These are phyloP conservation scores for Akabosia matsudoensis DNA, from an alignment of 1,140 invertebrate species.

Conservation along the genomic window DNA sequence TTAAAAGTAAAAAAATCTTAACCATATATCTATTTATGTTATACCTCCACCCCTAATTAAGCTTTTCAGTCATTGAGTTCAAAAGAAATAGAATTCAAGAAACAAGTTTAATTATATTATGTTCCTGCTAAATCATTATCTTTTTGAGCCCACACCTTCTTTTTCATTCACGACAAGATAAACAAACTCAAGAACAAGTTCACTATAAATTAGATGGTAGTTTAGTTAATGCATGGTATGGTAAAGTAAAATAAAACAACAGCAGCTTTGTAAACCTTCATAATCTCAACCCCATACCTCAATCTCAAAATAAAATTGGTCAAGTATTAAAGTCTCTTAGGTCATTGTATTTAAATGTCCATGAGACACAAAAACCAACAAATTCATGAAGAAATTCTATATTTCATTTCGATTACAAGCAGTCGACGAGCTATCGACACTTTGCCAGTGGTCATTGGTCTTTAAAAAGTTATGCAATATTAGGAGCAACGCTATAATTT, in stretches of 20 bases:
- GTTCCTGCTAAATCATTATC: neutral
- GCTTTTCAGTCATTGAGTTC: neutral
- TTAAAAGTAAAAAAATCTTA: neutral
- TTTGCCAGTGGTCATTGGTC: neutral
- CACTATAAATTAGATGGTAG: neutral
- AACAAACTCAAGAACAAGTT: neutral
- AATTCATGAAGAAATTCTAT: too few relatives aligned
- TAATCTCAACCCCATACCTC: too few relatives aligned
- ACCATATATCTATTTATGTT: neutral
- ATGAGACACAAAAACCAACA: neutral
- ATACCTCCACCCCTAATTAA: neutral
- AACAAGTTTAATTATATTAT: neutral
- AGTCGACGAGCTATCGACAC: neutral
- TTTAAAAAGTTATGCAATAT: neutral
- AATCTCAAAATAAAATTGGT: too few relatives aligned
- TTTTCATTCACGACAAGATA: neutral
- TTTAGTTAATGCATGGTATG: neutral
- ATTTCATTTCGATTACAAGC: too few relatives aligned
- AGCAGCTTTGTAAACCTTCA: neutral
- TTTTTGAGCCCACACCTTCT: neutral
- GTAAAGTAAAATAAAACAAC: too few relatives aligned
- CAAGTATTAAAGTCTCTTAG: too few relatives aligned
- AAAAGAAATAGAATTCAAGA: neutral
- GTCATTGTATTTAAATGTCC: too few relatives aligned
- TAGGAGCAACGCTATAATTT: slow-evolving; percentile 6